Conservation (phyloP, 2,888 invertebrate genomes). For the Lasioglossum figueresi region DNA sequence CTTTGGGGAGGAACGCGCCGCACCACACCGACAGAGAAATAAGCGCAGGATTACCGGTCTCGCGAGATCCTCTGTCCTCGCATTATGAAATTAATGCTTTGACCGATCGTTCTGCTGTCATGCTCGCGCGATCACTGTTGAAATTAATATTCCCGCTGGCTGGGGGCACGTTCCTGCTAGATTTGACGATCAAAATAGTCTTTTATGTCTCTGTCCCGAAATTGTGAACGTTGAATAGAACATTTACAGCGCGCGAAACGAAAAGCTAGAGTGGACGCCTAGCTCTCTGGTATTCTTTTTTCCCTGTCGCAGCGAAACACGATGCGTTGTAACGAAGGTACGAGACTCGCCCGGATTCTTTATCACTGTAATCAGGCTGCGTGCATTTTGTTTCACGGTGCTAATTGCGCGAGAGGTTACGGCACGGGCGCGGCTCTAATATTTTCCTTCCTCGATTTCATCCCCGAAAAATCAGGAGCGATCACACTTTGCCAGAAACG, state of each 20-base stretch:
- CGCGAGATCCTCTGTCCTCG: constrained; percentile 39
- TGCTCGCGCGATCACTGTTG: background rate
- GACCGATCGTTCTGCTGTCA: background rate
- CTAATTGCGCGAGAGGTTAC: background rate
- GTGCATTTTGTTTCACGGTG: background rate
- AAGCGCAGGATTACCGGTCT: constrained; percentile 32
- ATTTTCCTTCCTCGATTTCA: background rate
- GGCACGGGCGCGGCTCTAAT: background rate
- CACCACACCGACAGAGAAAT: constrained; percentile 19
- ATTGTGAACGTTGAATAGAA: background rate
- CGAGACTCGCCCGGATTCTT: background rate
- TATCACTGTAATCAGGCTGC: background rate
- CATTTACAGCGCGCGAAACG: background rate
- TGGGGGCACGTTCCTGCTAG: background rate
- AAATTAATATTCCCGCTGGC: background rate
- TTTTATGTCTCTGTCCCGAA: background rate
- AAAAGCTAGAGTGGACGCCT: too few relatives aligned
- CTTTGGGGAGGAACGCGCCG: background rate
- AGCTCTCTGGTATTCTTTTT: background rate
- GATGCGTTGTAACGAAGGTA: background rate
- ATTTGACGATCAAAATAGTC: too few relatives aligned
- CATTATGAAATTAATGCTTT: constrained; percentile 57
- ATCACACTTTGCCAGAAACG: constrained; percentile 54
- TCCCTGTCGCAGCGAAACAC: background rate
- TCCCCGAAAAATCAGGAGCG: constrained; percentile 61